Evolutionary conservation across 2,888 invertebrate genomes (phyloP).

Genomic region (Trachelus tabidus): DNA sequence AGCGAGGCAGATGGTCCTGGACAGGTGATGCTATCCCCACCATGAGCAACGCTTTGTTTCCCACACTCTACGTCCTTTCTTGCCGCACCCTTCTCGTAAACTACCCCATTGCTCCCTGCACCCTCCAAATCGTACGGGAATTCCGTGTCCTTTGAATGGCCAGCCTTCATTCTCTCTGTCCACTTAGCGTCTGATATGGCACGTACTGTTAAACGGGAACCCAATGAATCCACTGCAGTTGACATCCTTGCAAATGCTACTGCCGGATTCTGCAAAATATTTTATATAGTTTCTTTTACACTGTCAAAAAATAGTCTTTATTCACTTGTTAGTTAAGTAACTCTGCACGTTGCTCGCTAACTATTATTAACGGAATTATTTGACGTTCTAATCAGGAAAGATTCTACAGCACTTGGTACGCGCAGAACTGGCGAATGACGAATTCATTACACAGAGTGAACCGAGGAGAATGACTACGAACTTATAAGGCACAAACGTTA

Average conservation of each 20-base stretch:
- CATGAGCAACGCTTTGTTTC: slow-evolving; percentile 34
- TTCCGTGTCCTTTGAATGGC: slow-evolving; percentile 22
- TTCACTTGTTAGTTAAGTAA: too few species aligned
- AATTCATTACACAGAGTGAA: background rate
- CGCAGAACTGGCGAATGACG: background rate
- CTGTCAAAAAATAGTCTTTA: background rate
- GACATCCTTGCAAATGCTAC: slow-evolving; percentile 34
- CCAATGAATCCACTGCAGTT: slow-evolving; percentile 43
- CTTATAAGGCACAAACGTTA: background rate
- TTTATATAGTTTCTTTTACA: background rate
- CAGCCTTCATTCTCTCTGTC: slow-evolving; percentile 30
- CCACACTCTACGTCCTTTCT: slow-evolving; percentile 26
- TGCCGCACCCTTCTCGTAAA: slow-evolving; percentile 25
- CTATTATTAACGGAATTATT: background rate
- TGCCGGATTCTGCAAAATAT: slow-evolving; percentile 36
- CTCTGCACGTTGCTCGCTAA: background rate
- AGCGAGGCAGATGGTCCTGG: slow-evolving; percentile 51
- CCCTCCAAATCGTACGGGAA: slow-evolving; percentile 23
- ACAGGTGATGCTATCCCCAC: slow-evolving; percentile 56
- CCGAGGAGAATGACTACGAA: background rate
- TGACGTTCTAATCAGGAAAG: background rate
- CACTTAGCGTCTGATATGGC: slow-evolving; percentile 74
- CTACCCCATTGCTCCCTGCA: slow-evolving; percentile 22
- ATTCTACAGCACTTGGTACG: background rate
- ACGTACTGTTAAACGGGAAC: slow-evolving; percentile 71